These are phyloP conservation scores for Listronotus bonariensis DNA, from an alignment of 1,140 invertebrate genomes.

Conservation along the genomic window DNA sequence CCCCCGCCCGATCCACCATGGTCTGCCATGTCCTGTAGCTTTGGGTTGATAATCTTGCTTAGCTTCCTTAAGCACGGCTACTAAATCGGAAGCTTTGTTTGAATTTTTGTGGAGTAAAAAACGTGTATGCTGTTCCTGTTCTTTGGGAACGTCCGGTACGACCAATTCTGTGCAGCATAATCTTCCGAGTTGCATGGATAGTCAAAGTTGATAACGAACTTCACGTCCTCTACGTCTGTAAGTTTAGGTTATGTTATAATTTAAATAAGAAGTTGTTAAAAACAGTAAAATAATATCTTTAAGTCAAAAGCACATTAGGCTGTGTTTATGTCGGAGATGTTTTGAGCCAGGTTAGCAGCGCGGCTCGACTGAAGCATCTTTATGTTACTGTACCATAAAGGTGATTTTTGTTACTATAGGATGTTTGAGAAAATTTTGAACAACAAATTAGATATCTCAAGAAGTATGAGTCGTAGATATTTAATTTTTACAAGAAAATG, in stretches of 20 bases:
- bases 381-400: no score
- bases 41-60: constrained; percentile 89
- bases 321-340: no score
- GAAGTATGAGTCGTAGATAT: no score
- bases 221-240: constrained; percentile 99
- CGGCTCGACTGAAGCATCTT: no score
- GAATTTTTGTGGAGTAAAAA: constrained; percentile 94
- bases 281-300: no score
- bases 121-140: constrained; percentile 97
- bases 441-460: no score
- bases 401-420: no score
- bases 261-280: no score
- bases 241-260: constrained; percentile 30
- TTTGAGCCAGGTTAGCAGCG: no score
- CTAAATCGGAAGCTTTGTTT: constrained; percentile 90
- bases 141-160: constrained; percentile 93
- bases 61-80: constrained; percentile 91
- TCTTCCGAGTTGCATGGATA: constrained; percentile 99
- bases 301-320: no score
- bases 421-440: no score
- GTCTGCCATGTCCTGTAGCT: constrained; percentile 68
- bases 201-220: constrained; percentile 99
- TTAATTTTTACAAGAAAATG: no score
- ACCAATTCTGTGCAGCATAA: constrained; percentile 99
- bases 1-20: constrained; percentile 44